Conservation (phyloP, 2,888 invertebrate genomes). For the Cylloceria caligata region DNA sequence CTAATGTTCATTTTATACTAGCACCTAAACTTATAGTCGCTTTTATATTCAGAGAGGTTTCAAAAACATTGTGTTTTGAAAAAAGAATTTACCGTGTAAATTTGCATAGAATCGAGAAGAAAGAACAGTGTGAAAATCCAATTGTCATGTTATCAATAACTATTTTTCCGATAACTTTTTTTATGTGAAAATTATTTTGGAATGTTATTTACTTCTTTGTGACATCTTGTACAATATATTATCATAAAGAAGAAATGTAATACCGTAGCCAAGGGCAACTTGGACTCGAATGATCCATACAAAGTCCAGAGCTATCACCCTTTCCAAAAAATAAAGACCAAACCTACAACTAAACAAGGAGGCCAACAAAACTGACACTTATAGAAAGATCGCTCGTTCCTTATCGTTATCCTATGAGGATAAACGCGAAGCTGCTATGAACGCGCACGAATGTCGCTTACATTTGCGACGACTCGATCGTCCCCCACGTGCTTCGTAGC, state of each 20-base stretch:
- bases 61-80: too few species aligned
- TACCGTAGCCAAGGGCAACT: neutral
- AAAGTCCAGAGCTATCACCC: neutral
- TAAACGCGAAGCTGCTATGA: slow-evolving; percentile 13
- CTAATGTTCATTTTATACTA: too few species aligned
- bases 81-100: too few species aligned
- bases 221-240: too few species aligned
- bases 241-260: neutral
- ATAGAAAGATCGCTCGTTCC: neutral
- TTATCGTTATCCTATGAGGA: slow-evolving; percentile 34
- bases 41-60: too few species aligned
- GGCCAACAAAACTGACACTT: slow-evolving; percentile 1
- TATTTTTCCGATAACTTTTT: too few species aligned
- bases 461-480: slow-evolving; percentile 18
- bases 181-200: too few species aligned
- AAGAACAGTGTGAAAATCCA: too few species aligned
- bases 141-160: too few species aligned
- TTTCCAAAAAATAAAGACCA: slow-evolving; percentile 6
- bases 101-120: too few species aligned
- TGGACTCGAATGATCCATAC: neutral
- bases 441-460: neutral
- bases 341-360: neutral
- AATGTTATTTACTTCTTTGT: too few species aligned
- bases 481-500: slow-evolving; percentile 8
- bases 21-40: too few species aligned